Conservation (phyloP, 2,888 invertebrate species). For the Phrixothrix hirtus region DNA sequence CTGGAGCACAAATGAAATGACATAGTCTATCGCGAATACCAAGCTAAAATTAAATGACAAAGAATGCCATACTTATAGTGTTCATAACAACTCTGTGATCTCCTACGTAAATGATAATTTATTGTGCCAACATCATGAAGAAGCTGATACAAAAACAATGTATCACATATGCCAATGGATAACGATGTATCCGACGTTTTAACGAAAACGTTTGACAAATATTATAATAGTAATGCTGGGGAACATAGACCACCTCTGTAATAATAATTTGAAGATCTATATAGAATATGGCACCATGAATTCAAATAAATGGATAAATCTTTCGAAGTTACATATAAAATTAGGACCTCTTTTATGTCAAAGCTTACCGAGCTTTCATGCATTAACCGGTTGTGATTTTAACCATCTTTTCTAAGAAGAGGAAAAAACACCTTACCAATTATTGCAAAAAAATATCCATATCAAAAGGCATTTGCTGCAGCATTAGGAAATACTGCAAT, state of each 20-base stretch:
- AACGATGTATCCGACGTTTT: neutral
- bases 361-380: constrained; percentile 6
- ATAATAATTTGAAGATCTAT: constrained; percentile 5
- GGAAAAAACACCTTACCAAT: too few species aligned
- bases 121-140: constrained; percentile 29
- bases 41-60: constrained; percentile 25
- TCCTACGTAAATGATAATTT: constrained; percentile 15
- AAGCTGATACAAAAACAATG: too few species aligned
- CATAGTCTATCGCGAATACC: constrained; percentile 27
- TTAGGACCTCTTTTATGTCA: neutral
- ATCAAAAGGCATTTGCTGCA: constrained; percentile 1
- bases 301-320: too few species aligned
- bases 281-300: constrained; percentile 4
- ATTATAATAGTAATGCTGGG: constrained; percentile 3
- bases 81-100: constrained; percentile 19
- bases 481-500: neutral
- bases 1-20: constrained; percentile 30
- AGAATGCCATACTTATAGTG: constrained; percentile 29
- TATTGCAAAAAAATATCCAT: neutral
- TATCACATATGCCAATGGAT: constrained; percentile 13
- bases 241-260: constrained; percentile 5
- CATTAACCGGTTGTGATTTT: constrained; percentile 2
- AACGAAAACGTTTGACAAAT: constrained; percentile 2
- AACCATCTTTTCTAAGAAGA: constrained; percentile 1
- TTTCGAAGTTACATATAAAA: neutral